A percentile compares a stretch with the other conserved stretches of the same genome.
These are phyloP conservation scores for Heliothis virescens DNA, from an alignment of 1,140 invertebrate species.

Conservation along the genomic window DNA sequence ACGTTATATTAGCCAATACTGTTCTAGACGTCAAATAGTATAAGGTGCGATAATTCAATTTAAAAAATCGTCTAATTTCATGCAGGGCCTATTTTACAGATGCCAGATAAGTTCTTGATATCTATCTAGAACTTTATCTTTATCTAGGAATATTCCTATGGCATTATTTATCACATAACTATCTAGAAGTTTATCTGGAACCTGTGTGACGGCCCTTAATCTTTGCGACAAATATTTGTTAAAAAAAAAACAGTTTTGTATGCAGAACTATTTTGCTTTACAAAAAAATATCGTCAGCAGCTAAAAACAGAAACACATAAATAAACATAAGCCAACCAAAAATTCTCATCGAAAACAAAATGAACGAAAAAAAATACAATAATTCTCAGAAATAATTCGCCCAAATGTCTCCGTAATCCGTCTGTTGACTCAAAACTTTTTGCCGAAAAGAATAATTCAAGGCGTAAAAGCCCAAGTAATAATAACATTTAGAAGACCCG, in stretches of 20 bases:
- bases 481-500: conserved; percentile 49
- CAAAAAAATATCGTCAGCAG: not conserved
- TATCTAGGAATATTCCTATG: too few relatives aligned
- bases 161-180: too few relatives aligned
- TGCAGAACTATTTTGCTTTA: too few relatives aligned
- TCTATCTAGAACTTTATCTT: too few relatives aligned
- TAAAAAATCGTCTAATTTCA: not conserved
- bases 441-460: conserved; percentile 38
- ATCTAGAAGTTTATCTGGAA: too few relatives aligned
- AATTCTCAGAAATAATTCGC: conserved; percentile 23
- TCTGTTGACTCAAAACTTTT: conserved; percentile 43
- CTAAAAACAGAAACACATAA: not conserved
- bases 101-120: too few relatives aligned
- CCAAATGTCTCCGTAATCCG: conserved; percentile 31
- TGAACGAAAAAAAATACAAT: conserved; percentile 21
- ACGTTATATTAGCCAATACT: not conserved
- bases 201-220: too few relatives aligned
- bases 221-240: too few relatives aligned
- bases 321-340: conserved; percentile 3
- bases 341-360: conserved; percentile 20
- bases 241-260: too few relatives aligned
- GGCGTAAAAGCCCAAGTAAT: conserved; percentile 43
- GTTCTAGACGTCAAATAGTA: not conserved
- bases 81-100: too few relatives aligned
- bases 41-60: too few relatives aligned